Evolutionary conservation across 2,888 invertebrate genomes (phyloP), one percentile per base, ranked within the genome.

Genomic region (Nebria brevicollis): DNA sequence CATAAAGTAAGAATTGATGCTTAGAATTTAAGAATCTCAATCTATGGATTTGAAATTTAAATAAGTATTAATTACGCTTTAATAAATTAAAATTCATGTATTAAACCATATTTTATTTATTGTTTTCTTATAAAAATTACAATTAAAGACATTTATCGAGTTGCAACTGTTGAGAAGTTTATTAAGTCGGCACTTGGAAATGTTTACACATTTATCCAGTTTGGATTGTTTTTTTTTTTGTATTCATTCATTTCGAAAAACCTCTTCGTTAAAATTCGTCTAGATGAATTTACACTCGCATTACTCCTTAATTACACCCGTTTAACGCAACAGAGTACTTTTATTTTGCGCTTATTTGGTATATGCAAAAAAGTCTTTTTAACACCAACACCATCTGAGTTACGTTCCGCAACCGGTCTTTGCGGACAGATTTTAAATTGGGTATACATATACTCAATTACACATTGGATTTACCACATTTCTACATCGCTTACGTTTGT

Each of bases 191-290:
- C 2, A 5, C 34, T 5, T 34, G 34, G 5, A 34, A 34, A 34
- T 34, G 34, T 34, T 68, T 68, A 15, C 73, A 41, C 73, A 15
- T n/a, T 73, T 43, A 34, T 15, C 11, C 1, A 10, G 11, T 15
- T 26, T 72, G 42, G n/a, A 26, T 34, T n/a, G 73, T 73, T 73
- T 7, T 15, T n/a, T 34, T 72, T 74, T 74, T 15, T 73, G 72
- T 10, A 74, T 10, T 42, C 15, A 42, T n/a, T 74, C 34, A 15
- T 73, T 43, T 43, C 10, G 43, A 6, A 43, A 43, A 54, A 54
- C 54, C 54, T 54, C 54, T 54, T 54, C 54, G 54, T 54, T 54
- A 54, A 54, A 54, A 54, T 54, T 54, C 54, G 54, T 54, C 8
- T 3, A 54, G 8, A 11, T 54, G 54, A 54, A 54, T 54, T 54